phyloP scores from a whole-genome alignment of 2,888 invertebrate genomes.

The Sepioteuthis lessoniana region DNA sequence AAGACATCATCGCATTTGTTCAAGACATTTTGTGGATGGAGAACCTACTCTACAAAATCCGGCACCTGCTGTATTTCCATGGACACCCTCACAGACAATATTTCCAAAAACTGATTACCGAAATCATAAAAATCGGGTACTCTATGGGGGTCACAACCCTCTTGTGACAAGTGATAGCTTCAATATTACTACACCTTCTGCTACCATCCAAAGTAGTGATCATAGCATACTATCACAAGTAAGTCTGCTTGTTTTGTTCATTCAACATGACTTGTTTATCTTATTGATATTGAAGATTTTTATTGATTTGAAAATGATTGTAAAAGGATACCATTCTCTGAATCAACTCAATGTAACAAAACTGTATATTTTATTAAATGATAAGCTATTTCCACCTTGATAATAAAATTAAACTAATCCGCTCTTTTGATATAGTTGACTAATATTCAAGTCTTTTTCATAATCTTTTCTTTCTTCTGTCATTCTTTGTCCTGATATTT shows the following conservation, averaged over 20 bases:
- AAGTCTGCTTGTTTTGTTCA: neutral
- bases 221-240: neutral
- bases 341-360: too few species aligned
- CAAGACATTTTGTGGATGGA: conserved; percentile 50
- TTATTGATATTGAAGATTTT: neutral
- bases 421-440: too few species aligned
- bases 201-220: neutral
- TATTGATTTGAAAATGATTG: neutral
- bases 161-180: neutral
- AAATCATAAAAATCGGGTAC: neutral
- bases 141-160: neutral
- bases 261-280: neutral
- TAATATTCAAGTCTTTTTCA: neutral
- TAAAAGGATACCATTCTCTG: too few species aligned
- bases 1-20: conserved; percentile 50
- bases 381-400: neutral
- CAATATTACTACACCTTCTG: neutral
- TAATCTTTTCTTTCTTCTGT: neutral
- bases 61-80: conserved; percentile 48
- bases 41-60: conserved; percentile 49
- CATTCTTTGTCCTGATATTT: neutral
- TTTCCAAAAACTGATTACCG: conserved; percentile 39
- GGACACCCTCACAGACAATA: conserved; percentile 38
- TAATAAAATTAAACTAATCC: too few species aligned
- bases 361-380: neutral